Percentiles rank a stretch among this genome's conserved stretches.
These are phyloP conservation scores for Dolichotis patagonum DNA, from an alignment of 2,113 vertebrate species.

Conservation along the genomic window DNA sequence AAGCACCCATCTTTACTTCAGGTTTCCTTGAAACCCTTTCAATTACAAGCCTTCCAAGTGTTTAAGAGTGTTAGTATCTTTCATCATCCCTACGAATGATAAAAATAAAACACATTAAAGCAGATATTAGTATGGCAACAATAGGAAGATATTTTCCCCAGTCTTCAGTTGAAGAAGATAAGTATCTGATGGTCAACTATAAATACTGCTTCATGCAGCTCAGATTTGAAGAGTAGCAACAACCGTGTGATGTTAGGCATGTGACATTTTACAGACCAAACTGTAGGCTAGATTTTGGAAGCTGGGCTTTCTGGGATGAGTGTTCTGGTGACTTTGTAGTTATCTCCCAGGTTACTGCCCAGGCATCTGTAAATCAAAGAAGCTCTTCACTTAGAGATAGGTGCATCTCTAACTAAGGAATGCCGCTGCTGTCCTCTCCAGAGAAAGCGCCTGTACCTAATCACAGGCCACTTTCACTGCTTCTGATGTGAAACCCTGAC, in stretches of 20 bases:
- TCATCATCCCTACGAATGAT: slow-evolving; percentile 26
- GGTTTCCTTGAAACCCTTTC: neutral
- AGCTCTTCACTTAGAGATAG: slow-evolving; percentile 75
- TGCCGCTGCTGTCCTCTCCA: slow-evolving; percentile 50
- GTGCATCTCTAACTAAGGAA: slow-evolving; percentile 72
- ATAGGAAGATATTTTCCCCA: neutral
- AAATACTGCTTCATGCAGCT: neutral
- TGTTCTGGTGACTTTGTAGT: neutral
- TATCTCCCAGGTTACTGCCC: slow-evolving; percentile 53
- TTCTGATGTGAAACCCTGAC: slow-evolving; percentile 53
- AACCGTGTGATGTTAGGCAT: neutral
- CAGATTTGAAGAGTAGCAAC: neutral
- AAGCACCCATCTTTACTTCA: neutral
- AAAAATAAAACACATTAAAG: neutral
- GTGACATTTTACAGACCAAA: slow-evolving; percentile 70
- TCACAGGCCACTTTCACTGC: slow-evolving; percentile 75
- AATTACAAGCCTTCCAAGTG: neutral
- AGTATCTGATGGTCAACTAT: slow-evolving; percentile 27
- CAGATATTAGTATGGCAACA: neutral
- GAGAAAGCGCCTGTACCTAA: slow-evolving; percentile 66
- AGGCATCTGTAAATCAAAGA: slow-evolving; percentile 79
- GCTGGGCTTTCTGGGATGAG: slow-evolving; percentile 33
- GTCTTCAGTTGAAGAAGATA: neutral
- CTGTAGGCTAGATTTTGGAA: neutral
- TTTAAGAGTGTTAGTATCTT: neutral